These are phyloP conservation scores for Hyposmocoma kahamanoa DNA, from an alignment of 1,140 invertebrate species.

Conservation along the genomic window DNA sequence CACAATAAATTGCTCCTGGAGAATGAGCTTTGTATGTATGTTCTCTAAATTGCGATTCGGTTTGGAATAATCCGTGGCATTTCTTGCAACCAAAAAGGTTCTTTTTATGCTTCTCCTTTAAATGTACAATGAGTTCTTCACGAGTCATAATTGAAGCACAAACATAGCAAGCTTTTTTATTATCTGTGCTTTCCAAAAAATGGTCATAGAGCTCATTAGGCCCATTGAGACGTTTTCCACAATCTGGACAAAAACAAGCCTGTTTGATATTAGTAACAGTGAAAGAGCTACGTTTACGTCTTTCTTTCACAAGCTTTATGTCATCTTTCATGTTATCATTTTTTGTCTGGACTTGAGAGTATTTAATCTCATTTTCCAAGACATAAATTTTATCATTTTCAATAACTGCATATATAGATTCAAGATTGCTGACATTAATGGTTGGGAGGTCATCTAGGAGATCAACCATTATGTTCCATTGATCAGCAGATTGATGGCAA, in stretches of 20 bases:
- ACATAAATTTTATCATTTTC: not conserved
- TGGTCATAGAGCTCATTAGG: slow-evolving; percentile 36
- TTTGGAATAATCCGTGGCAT: slow-evolving; percentile 34
- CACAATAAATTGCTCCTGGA: slow-evolving; percentile 29
- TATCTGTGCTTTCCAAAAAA: slow-evolving; percentile 43
- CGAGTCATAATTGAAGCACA: slow-evolving; percentile 42
- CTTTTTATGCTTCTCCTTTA: slow-evolving; percentile 25
- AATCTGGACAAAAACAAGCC: slow-evolving; percentile 34
- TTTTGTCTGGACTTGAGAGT: not conserved
- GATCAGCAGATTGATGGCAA: slow-evolving; percentile 27
- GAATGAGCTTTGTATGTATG: slow-evolving; percentile 33
- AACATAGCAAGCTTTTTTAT: slow-evolving; percentile 41
- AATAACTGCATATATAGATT: not conserved
- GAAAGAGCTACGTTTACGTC: not conserved
- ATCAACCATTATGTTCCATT: slow-evolving; percentile 34
- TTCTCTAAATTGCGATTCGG: slow-evolving; percentile 19
- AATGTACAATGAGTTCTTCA: slow-evolving; percentile 35
- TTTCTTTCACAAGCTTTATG: too few relatives aligned
- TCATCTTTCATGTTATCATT: not conserved
- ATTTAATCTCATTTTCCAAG: not conserved
- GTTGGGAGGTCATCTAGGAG: slow-evolving; percentile 27
- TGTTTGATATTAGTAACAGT: not conserved
- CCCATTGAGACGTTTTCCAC: slow-evolving; percentile 39
- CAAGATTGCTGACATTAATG: not conserved
- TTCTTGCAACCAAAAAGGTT: slow-evolving; percentile 38